phyloP scores from a whole-genome alignment of 2,113 vertebrate genomes.

The Clarias macrocephalus region DNA sequence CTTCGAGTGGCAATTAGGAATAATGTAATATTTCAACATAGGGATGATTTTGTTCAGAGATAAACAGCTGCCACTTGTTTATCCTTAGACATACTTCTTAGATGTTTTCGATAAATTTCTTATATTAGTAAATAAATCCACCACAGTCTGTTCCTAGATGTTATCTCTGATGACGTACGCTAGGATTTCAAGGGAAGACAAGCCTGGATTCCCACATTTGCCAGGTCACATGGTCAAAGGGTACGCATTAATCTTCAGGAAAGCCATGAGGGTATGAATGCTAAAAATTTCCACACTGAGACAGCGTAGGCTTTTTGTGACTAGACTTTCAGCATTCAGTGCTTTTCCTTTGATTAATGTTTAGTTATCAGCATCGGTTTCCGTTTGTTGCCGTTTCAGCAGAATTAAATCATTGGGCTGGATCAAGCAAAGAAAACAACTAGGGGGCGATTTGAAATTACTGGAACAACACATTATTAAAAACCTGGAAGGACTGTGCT shows the following conservation, averaged over 20 bases:
- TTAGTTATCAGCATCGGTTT: neutral
- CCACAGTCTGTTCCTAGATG: neutral
- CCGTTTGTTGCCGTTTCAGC: neutral
- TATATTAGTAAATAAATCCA: neutral
- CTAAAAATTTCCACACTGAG: neutral
- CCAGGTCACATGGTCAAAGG: neutral
- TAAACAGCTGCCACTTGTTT: neutral
- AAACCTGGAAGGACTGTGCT: too few species aligned
- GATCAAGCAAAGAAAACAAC: neutral
- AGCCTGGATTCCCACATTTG: slow-evolving; percentile 17
- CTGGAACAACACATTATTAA: too few species aligned
- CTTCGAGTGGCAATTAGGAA: neutral
- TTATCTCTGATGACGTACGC: neutral
- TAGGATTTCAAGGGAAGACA: neutral
- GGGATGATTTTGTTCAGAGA: neutral
- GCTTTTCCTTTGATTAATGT: neutral
- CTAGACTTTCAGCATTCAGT: neutral
- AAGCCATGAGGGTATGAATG: neutral
- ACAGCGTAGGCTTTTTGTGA: neutral
- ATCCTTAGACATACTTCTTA: neutral
- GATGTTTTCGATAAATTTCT: neutral
- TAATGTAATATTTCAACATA: neutral
- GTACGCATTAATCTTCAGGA: neutral
- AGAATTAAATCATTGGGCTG: neutral
- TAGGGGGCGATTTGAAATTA: too few species aligned